Evolutionary conservation across 2,888 invertebrate species (phyloP), one percentile per base, ranked within the genome.

Genomic region (Lathronympha strigana): DNA sequence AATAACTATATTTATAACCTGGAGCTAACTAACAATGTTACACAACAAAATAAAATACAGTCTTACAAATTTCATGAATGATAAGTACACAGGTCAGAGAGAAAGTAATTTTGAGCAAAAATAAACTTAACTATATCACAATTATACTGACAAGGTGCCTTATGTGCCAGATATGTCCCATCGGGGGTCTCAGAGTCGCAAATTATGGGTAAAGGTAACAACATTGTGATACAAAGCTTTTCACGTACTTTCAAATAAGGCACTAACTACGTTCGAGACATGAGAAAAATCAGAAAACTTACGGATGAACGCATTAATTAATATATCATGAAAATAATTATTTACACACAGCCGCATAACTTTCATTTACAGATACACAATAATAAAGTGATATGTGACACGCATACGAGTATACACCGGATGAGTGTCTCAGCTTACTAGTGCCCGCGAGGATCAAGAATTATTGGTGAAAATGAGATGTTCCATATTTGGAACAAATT

Each of bases 1-100:
- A 89, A 90, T 89, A 92, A 87, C 87, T 91, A 88, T 92, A 91
- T 91, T 90, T 81, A 85, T 90, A 89, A 90, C 87, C 84, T 86
- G 87, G 87, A 86, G 81, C 86, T 84, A 82, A 82, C 79, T 88
- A 90, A 90, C 88, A 86, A 90, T 86, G 83, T 88, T 86, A 90
- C 86, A 88, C 88, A 91, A 91, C 86, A 86, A 88, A 89, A 88
- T 86, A 86, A 89, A 84, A 88, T 89, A 92, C 92, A 92, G 92
- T 92, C 92, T 92, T 91, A 90, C 88, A 83, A 90, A 88, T 92
- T 90, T 86, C 90, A 87, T 84, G 84, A 87, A 88, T 81, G 79
- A 88, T 92, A 92, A 92, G 91, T 92, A 92, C 91, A 84, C 78
- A 86, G 84, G 85, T 86, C 82, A 77, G 80, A 80, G 76, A 75